Evolutionary conservation across 2,888 invertebrate genomes (phyloP), one percentile per base, ranked within the genome.

Genomic region (Tenthredo distinguenda): DNA sequence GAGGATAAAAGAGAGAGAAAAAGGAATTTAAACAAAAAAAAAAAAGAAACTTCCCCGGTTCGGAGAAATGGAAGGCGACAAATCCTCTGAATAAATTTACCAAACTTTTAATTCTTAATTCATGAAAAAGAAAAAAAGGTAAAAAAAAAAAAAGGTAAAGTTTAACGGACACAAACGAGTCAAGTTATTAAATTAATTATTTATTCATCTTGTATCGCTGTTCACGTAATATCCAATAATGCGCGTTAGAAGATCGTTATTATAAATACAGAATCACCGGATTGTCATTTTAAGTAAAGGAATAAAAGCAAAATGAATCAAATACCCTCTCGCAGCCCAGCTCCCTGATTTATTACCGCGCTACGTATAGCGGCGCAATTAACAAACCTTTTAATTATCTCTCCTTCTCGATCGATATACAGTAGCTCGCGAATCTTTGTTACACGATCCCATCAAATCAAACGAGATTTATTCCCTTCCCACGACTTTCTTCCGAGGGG

Each of bases 51-150:
- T 31, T 47, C 9, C 21, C 47, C 47, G 26, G n/a, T 47, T 21
- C 40, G 26, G 26, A 76, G 76, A 47, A 47, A 76, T 21, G 26
- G 12, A 47, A 76, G 15, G 26, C 40, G 43, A 76, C 76, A 47
- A 76, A 40, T 76, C 71, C 47, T 47, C 76, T 47, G 76, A 76
- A 76, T 76, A 47, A 40, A 76, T 40, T 76, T 47, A 7, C 15
- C 47, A 47, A 76, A 76, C 43, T 76, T 76, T 76, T 47, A 76
- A 76, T 76, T 76, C 76, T 2, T 76, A 71, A 71, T 71, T 71
- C 71, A 71, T 37, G 71, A 37, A 37, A 71, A n/a, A 21, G 71
- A 37, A 71, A n/a, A 21, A 21, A 43, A 43, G 21, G n/a, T n/a
- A n/a, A n/a, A 12, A 26, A 34, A 71, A 71, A 31, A 31, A 71